Base-by-base conservation (phyloP, 2,113 vertebrate species). In the Picathartes gymnocephalus region DNA sequence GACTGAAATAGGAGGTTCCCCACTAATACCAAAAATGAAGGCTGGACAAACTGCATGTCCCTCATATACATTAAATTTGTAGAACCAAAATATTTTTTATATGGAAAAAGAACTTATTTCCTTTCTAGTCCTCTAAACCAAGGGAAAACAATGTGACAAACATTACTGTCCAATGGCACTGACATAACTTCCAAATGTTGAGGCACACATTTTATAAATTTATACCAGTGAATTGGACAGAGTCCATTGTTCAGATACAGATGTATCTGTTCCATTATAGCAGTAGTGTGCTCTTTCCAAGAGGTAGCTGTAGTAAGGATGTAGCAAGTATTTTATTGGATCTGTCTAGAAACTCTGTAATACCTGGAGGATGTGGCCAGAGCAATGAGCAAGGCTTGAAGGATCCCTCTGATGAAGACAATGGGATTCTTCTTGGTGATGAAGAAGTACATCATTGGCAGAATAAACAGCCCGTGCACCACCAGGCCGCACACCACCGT, bases 341-440 rank as follows among this genome's bases (percentile, higher is more conserved):
- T 60, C 33, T 86, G 15, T 33, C 15, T 58, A 53, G 76, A 70
- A 92, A 61, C 20, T 24, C 15, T 42, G 0, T 25, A n/a, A 33
- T 98, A 99, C 99, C 99, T 99, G 97, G 99, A 99, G 30, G 99
- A 99, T 1, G 99, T 99, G 88, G 99, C 99, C 96, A 99, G 94
- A 6, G 99, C 99, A 45, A 99, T 99, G 78, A 99, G 99, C 94
- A 99, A 97, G 88, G 99, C 99, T 97, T 99, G 99, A 77, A 99
- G 98, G 87, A 99, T 98, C 68, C 99, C 99, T n/a, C 99, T 98
- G 97, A 99, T 99, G 97, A 99, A 99, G 96, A 99, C 98, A 6
- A 99, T 98, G 57, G 99, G 99, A 91, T 99, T 99, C 97, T 99
- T 99, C 97, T 98, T 99, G 73, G 99, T 99, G 97, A 99, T 99